A percentile compares a stretch with the other conserved stretches of the same genome.
Conservation (phyloP, 2,113 vertebrate genomes). For the Stegostoma tigrinum region DNA sequence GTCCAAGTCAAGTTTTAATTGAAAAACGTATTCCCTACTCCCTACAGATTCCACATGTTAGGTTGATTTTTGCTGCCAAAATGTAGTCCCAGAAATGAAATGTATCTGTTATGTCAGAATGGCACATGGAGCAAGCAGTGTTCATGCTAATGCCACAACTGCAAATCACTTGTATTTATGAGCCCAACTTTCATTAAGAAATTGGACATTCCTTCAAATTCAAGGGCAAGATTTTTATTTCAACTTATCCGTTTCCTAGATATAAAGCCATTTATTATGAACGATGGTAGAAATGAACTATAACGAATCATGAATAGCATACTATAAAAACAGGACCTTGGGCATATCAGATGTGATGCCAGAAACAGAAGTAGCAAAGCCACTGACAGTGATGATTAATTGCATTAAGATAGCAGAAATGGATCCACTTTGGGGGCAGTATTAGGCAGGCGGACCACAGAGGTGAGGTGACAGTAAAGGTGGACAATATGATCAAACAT, state of each 20-base stretch:
- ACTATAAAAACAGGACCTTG: neutral
- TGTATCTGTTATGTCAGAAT: neutral
- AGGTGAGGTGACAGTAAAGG: neutral
- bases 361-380: neutral
- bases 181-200: neutral
- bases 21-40: neutral
- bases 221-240: neutral
- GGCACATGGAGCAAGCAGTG: neutral
- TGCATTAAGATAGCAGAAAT: neutral
- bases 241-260: neutral
- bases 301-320: neutral
- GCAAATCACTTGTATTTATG: neutral
- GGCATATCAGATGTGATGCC: neutral
- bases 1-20: neutral
- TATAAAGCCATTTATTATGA: neutral
- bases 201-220: neutral
- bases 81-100: neutral
- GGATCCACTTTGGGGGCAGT: neutral
- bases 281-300: neutral
- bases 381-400: neutral
- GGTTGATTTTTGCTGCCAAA: neutral
- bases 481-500: neutral
- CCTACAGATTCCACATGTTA: neutral
- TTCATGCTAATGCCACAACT: neutral
- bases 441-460: neutral